These are phyloP conservation scores for Gymnoscopelus microlampas DNA, from an alignment of 2,797 vertebrate genomes.

Conservation along the genomic window DNA sequence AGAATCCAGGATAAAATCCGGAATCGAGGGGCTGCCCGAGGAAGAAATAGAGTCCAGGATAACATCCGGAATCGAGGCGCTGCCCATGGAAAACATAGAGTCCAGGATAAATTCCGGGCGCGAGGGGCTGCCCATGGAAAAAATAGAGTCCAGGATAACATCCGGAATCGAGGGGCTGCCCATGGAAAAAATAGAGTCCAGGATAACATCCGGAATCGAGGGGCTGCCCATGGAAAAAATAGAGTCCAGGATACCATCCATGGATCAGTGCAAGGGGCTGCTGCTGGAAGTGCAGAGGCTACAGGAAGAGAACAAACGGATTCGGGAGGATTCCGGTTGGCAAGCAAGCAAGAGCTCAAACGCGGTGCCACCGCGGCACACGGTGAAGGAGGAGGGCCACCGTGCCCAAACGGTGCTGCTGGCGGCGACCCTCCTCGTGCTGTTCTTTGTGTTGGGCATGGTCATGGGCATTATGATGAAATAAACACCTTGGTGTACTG, in stretches of 20 bases:
- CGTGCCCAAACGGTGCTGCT: conserved; percentile 54
- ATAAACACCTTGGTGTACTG: conserved; percentile 61
- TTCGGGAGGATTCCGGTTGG: conserved; percentile 95
- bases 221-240: too few relatives aligned
- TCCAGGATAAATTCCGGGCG: too few relatives aligned
- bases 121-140: too few relatives aligned
- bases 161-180: too few relatives aligned
- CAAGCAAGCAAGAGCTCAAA: conserved; percentile 93
- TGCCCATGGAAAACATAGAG: too few relatives aligned
- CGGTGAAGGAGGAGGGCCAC: conserved; percentile 91
- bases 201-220: conserved; percentile 89
- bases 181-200: conserved; percentile 85
- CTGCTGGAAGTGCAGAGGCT: conserved; percentile 96
- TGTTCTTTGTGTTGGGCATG: conserved; percentile 93
- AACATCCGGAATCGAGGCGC: too few relatives aligned
- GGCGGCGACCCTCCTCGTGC: conserved; percentile 88
- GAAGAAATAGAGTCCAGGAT: too few relatives aligned
- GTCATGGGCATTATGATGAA: conserved; percentile 93
- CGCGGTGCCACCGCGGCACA: conserved; percentile 84
- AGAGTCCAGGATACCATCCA: too few relatives aligned
- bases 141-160: too few relatives aligned
- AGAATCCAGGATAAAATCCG: too few relatives aligned
- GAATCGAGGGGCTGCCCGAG: too few relatives aligned
- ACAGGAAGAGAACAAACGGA: conserved; percentile 96
- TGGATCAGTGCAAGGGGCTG: conserved; percentile 97